Percentiles rank a stretch among this genome's conserved stretches.
phyloP scores from a whole-genome alignment of 1,140 invertebrate species.

The Campoletis sonorensis region DNA sequence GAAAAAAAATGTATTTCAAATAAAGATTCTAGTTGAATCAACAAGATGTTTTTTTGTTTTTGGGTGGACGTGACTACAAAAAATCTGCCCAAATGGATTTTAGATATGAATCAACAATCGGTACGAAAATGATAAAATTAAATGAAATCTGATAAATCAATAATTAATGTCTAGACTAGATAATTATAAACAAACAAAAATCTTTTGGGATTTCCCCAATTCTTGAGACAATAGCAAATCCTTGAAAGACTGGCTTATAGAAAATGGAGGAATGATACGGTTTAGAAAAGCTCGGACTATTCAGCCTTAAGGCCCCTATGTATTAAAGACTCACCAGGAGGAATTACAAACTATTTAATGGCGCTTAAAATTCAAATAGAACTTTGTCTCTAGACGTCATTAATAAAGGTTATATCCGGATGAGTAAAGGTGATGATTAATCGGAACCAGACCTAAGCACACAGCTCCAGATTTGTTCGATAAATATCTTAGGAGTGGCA shows the following conservation, averaged over 20 bases:
- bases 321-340: not conserved
- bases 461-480: not conserved
- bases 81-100: not conserved
- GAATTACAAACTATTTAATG: not conserved
- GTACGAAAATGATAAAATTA: not conserved
- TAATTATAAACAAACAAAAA: not conserved
- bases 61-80: too few species aligned
- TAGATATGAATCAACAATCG: not conserved
- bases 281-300: not conserved
- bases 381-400: not conserved
- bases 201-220: not conserved
- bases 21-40: too few species aligned
- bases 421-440: not conserved
- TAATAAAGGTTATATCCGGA: not conserved
- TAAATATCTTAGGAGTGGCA: not conserved
- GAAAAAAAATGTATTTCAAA: too few species aligned
- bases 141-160: not conserved
- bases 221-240: not conserved
- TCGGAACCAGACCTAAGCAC: not conserved
- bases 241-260: not conserved
- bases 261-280: not conserved
- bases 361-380: not conserved
- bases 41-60: too few species aligned
- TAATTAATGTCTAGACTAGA: not conserved
- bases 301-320: not conserved